Evolutionary conservation across 2,113 vertebrate genomes (phyloP), one percentile per base, ranked within the genome.

Genomic region (Salvator merianae): DNA sequence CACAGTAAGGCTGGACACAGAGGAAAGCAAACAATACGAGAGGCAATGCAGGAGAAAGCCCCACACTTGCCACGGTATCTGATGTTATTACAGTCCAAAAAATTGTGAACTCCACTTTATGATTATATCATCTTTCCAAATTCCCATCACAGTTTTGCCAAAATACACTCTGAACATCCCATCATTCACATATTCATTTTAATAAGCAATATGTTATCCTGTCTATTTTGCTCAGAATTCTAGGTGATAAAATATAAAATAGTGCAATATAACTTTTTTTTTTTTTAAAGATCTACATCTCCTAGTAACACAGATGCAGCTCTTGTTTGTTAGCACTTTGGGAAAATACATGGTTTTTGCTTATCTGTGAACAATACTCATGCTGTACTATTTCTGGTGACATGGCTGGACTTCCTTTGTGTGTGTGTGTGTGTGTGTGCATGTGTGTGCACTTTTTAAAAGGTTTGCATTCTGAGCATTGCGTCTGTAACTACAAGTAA

Each of bases 31-130:
- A 92, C 87, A 90, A 93, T 90, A 91, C 86, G 86, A 88, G 90
- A 87, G 93, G 91, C 86, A 92, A 91, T 90, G 88, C 92, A 94
- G 86, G 84, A 69, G 86, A 92, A 93, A 32, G 84, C 83, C 91
- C 90, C 88, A 89, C 88, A 88, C 73, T 87, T 90, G 84, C 87
- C 90, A 86, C 75, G 78, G 24, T 90, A 90, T 81, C 36, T 63
- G 2, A 13, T 81, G 86, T 71, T 77, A 80, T 82, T 88, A 81
- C 81, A 83, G 53, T 86, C 88, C 77, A 36, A 82, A 75, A 83
- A 84, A 91, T n/a, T 84, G 76, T 34, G 69, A 36, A 71, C 40
- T 87, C 91, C 84, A 91, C 2, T 2, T 87, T 40, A 79, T 30
- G 66, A 90, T 80, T 84, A 89, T 86, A 87, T 1, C 7, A 85